Percentiles rank a stretch among this genome's conserved stretches.
Evolutionary conservation across 2,888 invertebrate species (phyloP).

Genomic region (Anthrax anthrax): DNA sequence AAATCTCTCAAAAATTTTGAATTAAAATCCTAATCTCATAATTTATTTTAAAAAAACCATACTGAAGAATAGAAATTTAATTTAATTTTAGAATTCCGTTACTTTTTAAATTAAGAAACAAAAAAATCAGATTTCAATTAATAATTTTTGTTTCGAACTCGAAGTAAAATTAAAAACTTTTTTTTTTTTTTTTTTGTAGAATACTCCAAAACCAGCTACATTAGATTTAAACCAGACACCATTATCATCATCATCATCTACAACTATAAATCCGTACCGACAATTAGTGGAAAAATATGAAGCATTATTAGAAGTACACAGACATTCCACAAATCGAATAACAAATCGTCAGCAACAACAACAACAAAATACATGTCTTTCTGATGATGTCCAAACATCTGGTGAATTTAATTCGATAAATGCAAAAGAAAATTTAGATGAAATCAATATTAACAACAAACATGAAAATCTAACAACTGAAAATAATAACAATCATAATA

Average conservation of each 20-base stretch:
- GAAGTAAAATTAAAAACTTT: too few relatives aligned
- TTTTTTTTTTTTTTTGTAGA: constrained; percentile 18
- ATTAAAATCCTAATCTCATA: too few relatives aligned
- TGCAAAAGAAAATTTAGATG: constrained; percentile 45
- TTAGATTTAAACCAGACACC: constrained; percentile 27
- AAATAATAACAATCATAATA: constrained; percentile 8
- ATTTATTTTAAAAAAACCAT: too few relatives aligned
- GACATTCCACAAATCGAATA: constrained; percentile 44
- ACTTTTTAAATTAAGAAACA: too few relatives aligned
- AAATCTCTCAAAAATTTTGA: too few relatives aligned
- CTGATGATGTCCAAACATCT: constrained; percentile 52
- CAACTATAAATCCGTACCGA: constrained; percentile 49
- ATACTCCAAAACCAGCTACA: constrained; percentile 19
- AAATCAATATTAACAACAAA: constrained; percentile 12
- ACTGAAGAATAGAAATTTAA: too few relatives aligned
- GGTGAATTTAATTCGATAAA: constrained; percentile 54
- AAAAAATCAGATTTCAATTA: too few relatives aligned
- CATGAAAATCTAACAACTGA: constrained; percentile 9
- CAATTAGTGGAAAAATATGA: constrained; percentile 75
- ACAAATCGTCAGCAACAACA: constrained; percentile 28
- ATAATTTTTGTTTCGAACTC: too few relatives aligned
- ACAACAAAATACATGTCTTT: constrained; percentile 17
- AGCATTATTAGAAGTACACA: constrained; percentile 62
- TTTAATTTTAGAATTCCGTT: too few relatives aligned
- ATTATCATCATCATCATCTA: constrained; percentile 18